phyloP scores from a whole-genome alignment of 1,140 invertebrate genomes.

The Papilio glaucus region DNA sequence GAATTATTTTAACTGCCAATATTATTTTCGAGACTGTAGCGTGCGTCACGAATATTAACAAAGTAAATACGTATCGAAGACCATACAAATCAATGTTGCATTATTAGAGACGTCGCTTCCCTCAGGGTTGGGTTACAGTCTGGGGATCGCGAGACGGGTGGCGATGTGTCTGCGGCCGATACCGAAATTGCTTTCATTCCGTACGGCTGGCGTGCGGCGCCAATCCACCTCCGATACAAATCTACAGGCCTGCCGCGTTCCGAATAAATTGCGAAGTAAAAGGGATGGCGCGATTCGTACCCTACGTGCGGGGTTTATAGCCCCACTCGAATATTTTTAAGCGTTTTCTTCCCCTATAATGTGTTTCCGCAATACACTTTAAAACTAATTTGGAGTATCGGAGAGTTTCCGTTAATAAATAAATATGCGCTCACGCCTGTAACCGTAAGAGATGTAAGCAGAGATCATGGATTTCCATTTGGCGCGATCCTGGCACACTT shows the following conservation, averaged over 20 bases:
- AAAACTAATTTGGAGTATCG: not conserved
- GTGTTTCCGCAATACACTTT: not conserved
- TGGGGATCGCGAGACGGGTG: constrained; percentile 58
- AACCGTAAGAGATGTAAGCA: no score
- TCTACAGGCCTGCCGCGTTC: constrained; percentile 67
- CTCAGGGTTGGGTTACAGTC: constrained; percentile 43
- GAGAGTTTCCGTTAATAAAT: no score
- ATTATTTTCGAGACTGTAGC: not conserved
- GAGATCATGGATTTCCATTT: no score
- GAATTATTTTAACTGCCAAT: not conserved
- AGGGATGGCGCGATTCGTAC: constrained; percentile 60
- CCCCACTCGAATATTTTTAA: constrained; percentile 20
- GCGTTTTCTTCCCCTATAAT: not conserved
- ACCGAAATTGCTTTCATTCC: constrained; percentile 67
- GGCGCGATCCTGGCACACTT: no score
- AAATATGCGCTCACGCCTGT: no score
- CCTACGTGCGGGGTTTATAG: constrained; percentile 39
- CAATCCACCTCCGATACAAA: constrained; percentile 72
- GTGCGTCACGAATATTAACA: constrained; percentile 56
- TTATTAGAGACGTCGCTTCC: constrained; percentile 46
- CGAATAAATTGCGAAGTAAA: constrained; percentile 74
- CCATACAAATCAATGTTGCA: constrained; percentile 62
- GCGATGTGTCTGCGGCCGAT: constrained; percentile 49
- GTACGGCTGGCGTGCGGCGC: constrained; percentile 63
- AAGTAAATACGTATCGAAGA: constrained; percentile 32